These are phyloP conservation scores for Podarcis siculus DNA, from an alignment of 2,797 vertebrate species.

Conservation along the genomic window DNA sequence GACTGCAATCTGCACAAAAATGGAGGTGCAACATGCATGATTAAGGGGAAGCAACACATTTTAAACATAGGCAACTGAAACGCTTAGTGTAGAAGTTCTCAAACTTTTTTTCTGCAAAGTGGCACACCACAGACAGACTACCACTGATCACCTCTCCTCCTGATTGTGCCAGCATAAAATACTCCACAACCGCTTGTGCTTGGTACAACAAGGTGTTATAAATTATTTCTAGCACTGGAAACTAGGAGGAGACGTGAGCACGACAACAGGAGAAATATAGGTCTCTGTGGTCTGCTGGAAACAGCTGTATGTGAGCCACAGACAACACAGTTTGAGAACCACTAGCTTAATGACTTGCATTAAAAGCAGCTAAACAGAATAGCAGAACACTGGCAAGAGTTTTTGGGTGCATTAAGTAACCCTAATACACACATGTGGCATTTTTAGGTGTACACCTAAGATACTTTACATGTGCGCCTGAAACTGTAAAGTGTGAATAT, in stretches of 20 bases:
- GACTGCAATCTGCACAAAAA: conserved; percentile 92
- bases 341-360: conserved; percentile 61
- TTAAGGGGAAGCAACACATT: conserved; percentile 86
- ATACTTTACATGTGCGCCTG: neutral
- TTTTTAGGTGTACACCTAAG: neutral
- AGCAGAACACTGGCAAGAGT: conserved; percentile 58
- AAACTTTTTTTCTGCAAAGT: conserved; percentile 47
- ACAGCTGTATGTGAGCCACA: neutral
- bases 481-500: conserved; percentile 3
- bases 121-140: conserved; percentile 40
- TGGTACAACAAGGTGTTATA: neutral
- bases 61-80: conserved; percentile 78
- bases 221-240: conserved; percentile 17
- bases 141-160: conserved; percentile 7
- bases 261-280: conserved; percentile 14
- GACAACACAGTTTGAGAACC: conserved; percentile 64
- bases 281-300: conserved; percentile 40
- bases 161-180: neutral
- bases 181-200: neutral
- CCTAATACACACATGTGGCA: neutral
- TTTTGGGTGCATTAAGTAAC: conserved; percentile 46
- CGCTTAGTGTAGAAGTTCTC: conserved; percentile 61
- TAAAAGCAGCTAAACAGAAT: conserved; percentile 55
- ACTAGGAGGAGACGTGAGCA: conserved; percentile 33
- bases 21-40: conserved; percentile 92